Base-by-base conservation (phyloP, 2,888 invertebrate species). In the Pomacea canaliculata region DNA sequence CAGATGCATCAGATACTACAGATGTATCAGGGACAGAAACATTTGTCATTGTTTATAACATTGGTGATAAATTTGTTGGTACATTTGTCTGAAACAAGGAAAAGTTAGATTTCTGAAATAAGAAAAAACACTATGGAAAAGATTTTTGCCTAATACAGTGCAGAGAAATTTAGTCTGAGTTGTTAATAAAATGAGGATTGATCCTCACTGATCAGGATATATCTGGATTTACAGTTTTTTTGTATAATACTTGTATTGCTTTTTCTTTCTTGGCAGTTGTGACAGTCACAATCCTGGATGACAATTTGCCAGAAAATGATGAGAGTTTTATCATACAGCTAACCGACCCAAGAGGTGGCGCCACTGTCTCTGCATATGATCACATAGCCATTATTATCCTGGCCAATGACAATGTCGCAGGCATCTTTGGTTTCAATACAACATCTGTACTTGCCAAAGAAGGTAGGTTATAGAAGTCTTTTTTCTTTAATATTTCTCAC, bases 341-440 rank as follows among this genome's bases (percentile, higher is more conserved):
- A 56, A 79, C 75, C 10, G 83, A 87, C 71, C 85, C 88, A 37
- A 74, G 76, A 77, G 89, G 89, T 59, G 90, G 90, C 27, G 88
- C 90, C 60, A 83, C 80, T 23, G 67, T 90, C 23, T 76, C 83
- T 56, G 51, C 51, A 18, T 63, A 80, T 18, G 79, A 82, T 75
- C 80, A 82, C 46, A 85, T 89, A 18, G 85, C 83, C 37, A 79
- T 90, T 37, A 77, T 88, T 13, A 87, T 90, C 46, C 79, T 85
- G 75, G 89, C 89, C 71, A 90, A 90, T 82, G 90, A 90, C 77
- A 82, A 88, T 81, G 88, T 90, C n/a, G 90, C 89, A 18, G 90
- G 90, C 49, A 78, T 87, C 5, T 46, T 90, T 12, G 85, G 85
- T 49, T 87, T 90, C 80, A 83, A 82, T 46, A 79, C 84, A 67